These are phyloP conservation scores for Tauraco erythrolophus DNA, from an alignment of 2,113 vertebrate genomes.

Conservation along the genomic window DNA sequence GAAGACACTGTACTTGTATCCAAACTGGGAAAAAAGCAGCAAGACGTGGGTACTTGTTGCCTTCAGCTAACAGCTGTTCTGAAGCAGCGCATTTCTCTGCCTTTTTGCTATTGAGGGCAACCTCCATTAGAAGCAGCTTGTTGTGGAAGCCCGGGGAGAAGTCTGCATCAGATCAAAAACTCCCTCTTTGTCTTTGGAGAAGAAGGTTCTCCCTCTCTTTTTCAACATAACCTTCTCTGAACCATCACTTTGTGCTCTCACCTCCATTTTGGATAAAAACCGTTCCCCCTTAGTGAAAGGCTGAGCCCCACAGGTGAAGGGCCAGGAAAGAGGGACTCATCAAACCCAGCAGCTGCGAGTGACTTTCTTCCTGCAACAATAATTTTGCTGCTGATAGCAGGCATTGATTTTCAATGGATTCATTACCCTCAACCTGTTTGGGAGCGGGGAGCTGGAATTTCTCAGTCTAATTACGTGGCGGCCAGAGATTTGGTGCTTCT, in stretches of 20 bases:
- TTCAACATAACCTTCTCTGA: not conserved
- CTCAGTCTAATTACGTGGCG: not conserved
- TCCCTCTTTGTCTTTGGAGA: not conserved
- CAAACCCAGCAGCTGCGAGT: not conserved
- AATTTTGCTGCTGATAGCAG: slow-evolving; percentile 7
- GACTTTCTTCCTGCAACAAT: slow-evolving; percentile 29
- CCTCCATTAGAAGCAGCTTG: not conserved
- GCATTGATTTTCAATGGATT: slow-evolving; percentile 53
- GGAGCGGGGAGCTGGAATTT: slow-evolving; percentile 18
- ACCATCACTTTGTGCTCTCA: not conserved
- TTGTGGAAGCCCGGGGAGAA: slow-evolving; percentile 20
- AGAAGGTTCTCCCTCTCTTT: not conserved
- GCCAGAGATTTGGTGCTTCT: not conserved
- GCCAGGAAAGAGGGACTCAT: not conserved
- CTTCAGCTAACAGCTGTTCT: not conserved
- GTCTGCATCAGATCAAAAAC: not conserved
- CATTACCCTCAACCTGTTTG: not conserved
- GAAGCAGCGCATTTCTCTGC: not conserved
- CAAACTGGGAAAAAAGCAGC: not conserved
- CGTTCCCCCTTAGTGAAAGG: not conserved
- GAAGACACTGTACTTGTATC: not conserved
- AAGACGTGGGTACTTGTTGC: not conserved
- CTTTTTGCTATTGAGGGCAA: not conserved
- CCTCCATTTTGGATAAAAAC: not conserved
- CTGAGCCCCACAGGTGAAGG: not conserved